These are phyloP conservation scores for Tipula vernalis DNA, from an alignment of 2,888 invertebrate genomes.

Conservation along the genomic window DNA sequence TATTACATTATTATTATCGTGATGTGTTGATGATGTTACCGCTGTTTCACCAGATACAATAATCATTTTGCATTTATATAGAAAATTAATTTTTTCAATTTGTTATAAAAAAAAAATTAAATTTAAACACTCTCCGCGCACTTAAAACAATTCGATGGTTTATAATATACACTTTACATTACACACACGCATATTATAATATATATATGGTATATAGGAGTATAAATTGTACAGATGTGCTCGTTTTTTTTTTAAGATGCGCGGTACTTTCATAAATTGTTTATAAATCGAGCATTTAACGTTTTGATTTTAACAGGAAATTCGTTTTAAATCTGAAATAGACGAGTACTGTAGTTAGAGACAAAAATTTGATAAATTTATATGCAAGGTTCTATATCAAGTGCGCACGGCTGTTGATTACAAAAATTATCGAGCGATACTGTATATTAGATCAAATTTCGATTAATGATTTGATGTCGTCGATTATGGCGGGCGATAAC, in stretches of 20 bases:
- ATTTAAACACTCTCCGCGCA: neutral
- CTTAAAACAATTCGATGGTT: neutral
- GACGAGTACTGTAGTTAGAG: neutral
- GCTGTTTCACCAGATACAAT: slow-evolving; percentile 6
- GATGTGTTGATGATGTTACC: neutral
- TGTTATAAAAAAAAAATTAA: neutral
- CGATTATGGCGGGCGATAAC: neutral
- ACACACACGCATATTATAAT: neutral
- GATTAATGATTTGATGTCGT: neutral
- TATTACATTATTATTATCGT: neutral
- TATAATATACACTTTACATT: neutral
- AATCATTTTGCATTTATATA: neutral
- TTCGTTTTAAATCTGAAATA: neutral
- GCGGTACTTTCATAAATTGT: neutral
- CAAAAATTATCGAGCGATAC: neutral
- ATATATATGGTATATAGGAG: neutral
- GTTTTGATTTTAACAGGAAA: neutral
- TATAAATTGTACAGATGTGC: neutral
- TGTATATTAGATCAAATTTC: neutral
- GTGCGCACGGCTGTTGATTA: neutral
- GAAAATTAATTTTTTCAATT: neutral
- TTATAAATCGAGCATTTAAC: neutral
- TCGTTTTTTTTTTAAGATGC: neutral
- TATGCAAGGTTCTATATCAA: neutral
- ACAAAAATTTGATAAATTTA: neutral